Conservation (phyloP, 2,113 vertebrate species). For the Spea multiplicata region DNA sequence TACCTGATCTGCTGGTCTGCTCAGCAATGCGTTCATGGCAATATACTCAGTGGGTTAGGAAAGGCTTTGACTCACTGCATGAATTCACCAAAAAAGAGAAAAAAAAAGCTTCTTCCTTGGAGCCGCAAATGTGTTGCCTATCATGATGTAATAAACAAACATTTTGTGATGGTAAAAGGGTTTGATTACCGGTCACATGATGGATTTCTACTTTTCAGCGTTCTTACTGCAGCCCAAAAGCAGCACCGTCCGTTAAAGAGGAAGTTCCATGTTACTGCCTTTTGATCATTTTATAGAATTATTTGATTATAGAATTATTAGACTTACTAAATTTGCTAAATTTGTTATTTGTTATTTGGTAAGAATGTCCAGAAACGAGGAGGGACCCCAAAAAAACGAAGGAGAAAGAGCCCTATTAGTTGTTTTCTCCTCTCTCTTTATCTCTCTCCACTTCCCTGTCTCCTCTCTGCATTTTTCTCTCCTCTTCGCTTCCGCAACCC, state of each 20-base stretch:
- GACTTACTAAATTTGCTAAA: too few species aligned
- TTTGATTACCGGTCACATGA: slow-evolving; percentile 5
- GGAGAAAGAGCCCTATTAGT: too few species aligned
- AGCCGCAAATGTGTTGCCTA: slow-evolving; percentile 29
- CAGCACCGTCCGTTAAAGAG: not conserved
- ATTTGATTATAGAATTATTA: too few species aligned
- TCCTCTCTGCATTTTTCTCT: too few species aligned
- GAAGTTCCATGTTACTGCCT: too few species aligned
- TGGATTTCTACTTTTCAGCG: slow-evolving; percentile 10
- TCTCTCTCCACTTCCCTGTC: too few species aligned
- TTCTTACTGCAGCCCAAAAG: slow-evolving; percentile 11
- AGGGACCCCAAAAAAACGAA: too few species aligned
- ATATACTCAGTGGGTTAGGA: slow-evolving; percentile 50
- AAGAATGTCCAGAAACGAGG: too few species aligned
- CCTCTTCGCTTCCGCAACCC: not conserved
- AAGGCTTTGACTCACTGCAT: slow-evolving; percentile 49
- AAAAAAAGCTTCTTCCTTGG: slow-evolving; percentile 54
- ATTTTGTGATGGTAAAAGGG: not conserved
- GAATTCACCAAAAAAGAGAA: slow-evolving; percentile 44
- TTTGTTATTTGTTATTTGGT: too few species aligned
- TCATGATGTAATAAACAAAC: slow-evolving; percentile 10
- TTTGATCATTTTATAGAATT: too few species aligned
- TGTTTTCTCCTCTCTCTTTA: too few species aligned
- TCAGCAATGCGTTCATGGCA: slow-evolving; percentile 36
- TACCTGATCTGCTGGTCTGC: too few species aligned